Evolutionary conservation across 2,113 vertebrate genomes (phyloP), one percentile per base, ranked within the genome.

Genomic region (Agelaius tricolor): DNA sequence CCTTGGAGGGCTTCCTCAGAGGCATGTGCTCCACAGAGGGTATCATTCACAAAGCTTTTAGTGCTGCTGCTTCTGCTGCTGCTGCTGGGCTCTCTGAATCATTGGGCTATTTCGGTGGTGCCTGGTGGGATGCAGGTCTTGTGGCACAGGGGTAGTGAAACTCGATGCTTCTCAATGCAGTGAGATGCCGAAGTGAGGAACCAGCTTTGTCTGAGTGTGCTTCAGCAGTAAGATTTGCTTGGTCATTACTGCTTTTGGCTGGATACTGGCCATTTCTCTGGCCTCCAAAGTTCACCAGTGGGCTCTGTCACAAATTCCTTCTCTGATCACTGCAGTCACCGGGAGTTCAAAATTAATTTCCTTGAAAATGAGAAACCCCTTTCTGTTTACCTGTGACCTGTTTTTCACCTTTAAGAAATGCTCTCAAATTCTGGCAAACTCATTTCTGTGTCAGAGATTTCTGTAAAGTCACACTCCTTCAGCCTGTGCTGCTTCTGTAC

Each of bases 21-120:
- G 85, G 71, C 73, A 87, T 67, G 77, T 0, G 13, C 67, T 83
- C 78, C 15, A 1, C 75, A 52, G 13, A 92, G 93, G 71, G 59
- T 81, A 61, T 91, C 55, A 26, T 74, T 74, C 90, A 91, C 87
- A 91, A 91, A 87, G 92, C 87, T 76, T 77, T 75, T 55, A 84
- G 91, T 66, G 93, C 91, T 75, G 66, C 87, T 91, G 74, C 91
- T n/a, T n/a, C n/a, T 49, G 47, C 44, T 90, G 43, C 46, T 90
- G 68, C 89, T 90, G 94, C 90, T 81, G 87, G 80, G 55, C 65
- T 67, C 47, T 96, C 87, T 95, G 95, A 95, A 96, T 96, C 94
- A 95, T 15, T 80, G 63, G 85, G 94, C 90, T 96, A 96, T 96
- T 97, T 95, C 3, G 0, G 96, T 81, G 90, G 52, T 72, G 90